These are phyloP conservation scores for Cantharis flavilabris DNA, from an alignment of 2,888 invertebrate species.

Conservation along the genomic window DNA sequence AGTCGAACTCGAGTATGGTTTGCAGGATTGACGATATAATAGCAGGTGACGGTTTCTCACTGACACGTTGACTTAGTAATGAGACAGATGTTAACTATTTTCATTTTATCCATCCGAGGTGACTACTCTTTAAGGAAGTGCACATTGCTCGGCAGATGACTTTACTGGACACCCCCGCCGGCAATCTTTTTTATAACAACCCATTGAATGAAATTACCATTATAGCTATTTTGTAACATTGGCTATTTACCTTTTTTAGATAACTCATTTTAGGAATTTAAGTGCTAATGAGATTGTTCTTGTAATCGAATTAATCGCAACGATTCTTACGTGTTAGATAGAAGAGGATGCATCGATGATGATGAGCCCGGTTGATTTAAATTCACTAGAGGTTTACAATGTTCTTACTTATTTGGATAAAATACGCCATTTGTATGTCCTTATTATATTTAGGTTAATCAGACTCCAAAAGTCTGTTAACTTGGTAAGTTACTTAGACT, in stretches of 20 bases:
- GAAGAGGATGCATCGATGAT: neutral
- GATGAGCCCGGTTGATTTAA: neutral
- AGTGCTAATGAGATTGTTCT: neutral
- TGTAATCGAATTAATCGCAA: neutral
- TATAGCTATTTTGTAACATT: slow-evolving; percentile 1
- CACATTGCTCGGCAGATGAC: slow-evolving; percentile 52
- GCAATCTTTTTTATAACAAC: slow-evolving; percentile 31
- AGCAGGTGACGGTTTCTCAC: slow-evolving; percentile 44
- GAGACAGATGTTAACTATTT: slow-evolving; percentile 47
- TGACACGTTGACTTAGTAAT: slow-evolving; percentile 48
- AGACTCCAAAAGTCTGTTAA: neutral
- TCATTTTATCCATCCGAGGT: slow-evolving; percentile 46
- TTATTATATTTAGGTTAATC: neutral
- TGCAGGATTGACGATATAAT: slow-evolving; percentile 29
- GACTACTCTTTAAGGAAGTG: slow-evolving; percentile 50
- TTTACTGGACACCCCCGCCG: slow-evolving; percentile 47
- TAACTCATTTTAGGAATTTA: neutral
- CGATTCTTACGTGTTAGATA: neutral
- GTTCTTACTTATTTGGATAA: no score
- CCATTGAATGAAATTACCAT: slow-evolving; percentile 26
- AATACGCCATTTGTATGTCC: neutral
- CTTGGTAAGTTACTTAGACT: neutral
- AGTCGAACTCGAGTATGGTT: slow-evolving; percentile 34
- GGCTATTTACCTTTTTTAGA: neutral
- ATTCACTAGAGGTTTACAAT: neutral